Conservation (phyloP, 2,888 invertebrate genomes). For the Axea sp. region DNA sequence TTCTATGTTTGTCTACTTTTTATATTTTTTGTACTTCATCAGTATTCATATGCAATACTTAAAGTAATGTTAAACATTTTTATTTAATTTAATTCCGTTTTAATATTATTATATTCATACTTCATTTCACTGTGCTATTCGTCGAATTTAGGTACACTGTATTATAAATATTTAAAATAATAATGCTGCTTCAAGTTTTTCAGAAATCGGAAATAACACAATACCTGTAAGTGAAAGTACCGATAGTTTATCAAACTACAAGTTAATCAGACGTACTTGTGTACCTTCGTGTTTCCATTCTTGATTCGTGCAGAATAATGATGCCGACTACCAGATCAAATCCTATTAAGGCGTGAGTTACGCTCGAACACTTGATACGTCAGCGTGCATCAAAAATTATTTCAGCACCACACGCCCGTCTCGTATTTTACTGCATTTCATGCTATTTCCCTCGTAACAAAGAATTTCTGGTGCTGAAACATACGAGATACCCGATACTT, state of each 20-base stretch:
- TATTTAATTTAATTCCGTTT: too few relatives aligned
- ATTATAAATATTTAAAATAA: too few relatives aligned
- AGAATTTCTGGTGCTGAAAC: slow-evolving; percentile 31
- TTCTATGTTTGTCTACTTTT: too few relatives aligned
- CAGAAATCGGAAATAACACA: too few relatives aligned
- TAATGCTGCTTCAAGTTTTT: too few relatives aligned
- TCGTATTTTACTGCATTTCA: slow-evolving; percentile 35
- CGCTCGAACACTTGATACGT: slow-evolving; percentile 41
- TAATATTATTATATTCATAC: too few relatives aligned
- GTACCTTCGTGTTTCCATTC: slow-evolving; percentile 63
- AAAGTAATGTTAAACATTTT: too few relatives aligned
- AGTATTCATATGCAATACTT: too few relatives aligned
- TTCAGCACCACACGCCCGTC: slow-evolving; percentile 5
- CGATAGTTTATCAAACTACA: slow-evolving; percentile 66
- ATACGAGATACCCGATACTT: slow-evolving; percentile 43
- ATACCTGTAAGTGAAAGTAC: too few relatives aligned
- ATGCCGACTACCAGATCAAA: slow-evolving; percentile 64
- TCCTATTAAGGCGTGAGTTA: slow-evolving; percentile 51
- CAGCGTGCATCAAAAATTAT: slow-evolving; percentile 25
- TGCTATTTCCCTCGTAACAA: slow-evolving; percentile 38
- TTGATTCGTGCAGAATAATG: slow-evolving; percentile 67
- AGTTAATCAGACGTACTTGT: slow-evolving; percentile 64
- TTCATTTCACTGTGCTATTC: too few relatives aligned
- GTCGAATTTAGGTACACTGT: too few relatives aligned
- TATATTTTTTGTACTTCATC: too few relatives aligned